Evolutionary conservation across 2,113 vertebrate species (phyloP).

Genomic region (Myrmecophaga tridactyla): DNA sequence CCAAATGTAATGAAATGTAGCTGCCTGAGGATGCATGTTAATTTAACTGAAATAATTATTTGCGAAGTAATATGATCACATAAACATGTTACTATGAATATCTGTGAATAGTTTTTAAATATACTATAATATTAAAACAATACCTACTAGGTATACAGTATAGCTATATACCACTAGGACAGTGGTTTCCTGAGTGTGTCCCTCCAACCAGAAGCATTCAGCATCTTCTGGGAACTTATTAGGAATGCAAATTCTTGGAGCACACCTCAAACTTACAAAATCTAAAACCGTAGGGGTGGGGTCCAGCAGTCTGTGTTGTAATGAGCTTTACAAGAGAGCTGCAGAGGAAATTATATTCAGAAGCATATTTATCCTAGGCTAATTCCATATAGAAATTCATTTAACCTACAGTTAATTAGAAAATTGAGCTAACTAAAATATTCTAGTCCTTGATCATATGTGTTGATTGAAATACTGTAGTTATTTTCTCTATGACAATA

Average conservation of each 20-base stretch:
- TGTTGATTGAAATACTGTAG: constrained; percentile 30
- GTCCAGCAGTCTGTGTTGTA: background rate
- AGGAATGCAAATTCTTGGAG: constrained; percentile 2
- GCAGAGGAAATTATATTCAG: background rate
- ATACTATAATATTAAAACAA: background rate
- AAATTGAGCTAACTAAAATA: constrained; percentile 23
- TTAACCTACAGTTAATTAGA: constrained; percentile 25
- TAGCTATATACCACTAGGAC: background rate
- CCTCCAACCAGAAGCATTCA: background rate
- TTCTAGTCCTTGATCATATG: background rate
- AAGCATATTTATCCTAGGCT: constrained; percentile 9
- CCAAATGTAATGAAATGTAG: background rate
- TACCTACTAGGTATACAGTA: background rate
- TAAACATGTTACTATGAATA: background rate
- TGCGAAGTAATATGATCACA: background rate
- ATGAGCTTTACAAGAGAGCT: background rate
- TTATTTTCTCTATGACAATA: background rate
- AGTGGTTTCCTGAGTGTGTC: background rate
- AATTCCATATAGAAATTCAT: constrained; percentile 50
- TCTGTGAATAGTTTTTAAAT: background rate
- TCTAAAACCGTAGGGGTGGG: background rate
- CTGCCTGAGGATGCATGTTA: background rate
- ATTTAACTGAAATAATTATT: background rate
- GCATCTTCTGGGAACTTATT: background rate
- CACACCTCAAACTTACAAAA: background rate